A percentile compares a stretch with the other conserved stretches of the same genome.
Conservation (phyloP, 2,888 invertebrate species). For the Tanypteryx hageni region DNA sequence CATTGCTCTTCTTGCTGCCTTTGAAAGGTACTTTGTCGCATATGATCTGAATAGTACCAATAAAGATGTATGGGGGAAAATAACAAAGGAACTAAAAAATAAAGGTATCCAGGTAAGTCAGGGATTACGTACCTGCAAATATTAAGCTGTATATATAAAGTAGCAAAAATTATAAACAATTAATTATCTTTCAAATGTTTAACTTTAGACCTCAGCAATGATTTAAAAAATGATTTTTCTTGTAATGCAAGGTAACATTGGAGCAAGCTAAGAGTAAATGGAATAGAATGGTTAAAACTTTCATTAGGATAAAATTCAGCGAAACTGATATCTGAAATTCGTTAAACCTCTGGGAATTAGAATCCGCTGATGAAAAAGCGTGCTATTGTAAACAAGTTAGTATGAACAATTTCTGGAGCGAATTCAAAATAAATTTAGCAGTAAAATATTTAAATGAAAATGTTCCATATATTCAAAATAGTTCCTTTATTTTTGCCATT, state of each 20-base stretch:
- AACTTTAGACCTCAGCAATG: not conserved
- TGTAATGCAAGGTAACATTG: not conserved
- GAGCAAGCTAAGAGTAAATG: slow-evolving; percentile 33
- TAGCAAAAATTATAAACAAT: not conserved
- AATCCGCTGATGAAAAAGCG: too few relatives aligned
- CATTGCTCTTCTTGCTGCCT: not conserved
- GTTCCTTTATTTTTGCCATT: too few relatives aligned
- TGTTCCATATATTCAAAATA: too few relatives aligned
- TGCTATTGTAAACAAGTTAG: too few relatives aligned
- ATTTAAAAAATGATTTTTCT: not conserved
- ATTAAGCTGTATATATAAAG: not conserved
- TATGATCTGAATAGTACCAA: not conserved
- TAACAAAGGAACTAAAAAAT: not conserved
- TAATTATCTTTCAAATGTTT: not conserved
- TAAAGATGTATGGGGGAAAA: slow-evolving; percentile 23
- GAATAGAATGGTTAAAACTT: slow-evolving; percentile 43
- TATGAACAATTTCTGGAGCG: too few relatives aligned
- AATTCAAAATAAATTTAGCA: too few relatives aligned
- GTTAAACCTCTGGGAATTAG: not conserved
- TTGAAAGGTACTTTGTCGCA: not conserved
- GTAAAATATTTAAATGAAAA: too few relatives aligned
- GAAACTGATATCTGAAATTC: not conserved
- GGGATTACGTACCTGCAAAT: not conserved
- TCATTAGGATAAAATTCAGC: not conserved
- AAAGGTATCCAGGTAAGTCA: slow-evolving; percentile 33